phyloP scores from a whole-genome alignment of 2,797 vertebrate species.

The Thripadectes ignobilis region DNA sequence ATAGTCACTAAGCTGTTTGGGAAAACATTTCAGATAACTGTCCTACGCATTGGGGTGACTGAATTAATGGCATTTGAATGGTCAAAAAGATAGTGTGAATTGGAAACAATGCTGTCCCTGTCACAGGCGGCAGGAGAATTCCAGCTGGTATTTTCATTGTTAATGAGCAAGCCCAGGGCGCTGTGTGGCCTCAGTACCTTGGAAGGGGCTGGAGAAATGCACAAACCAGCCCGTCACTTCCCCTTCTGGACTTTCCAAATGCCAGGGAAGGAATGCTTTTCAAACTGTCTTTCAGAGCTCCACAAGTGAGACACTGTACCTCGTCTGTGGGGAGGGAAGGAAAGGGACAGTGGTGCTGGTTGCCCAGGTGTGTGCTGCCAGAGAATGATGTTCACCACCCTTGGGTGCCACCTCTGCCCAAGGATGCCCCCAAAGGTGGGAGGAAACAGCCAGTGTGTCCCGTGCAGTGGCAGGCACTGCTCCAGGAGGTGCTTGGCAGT shows the following conservation, averaged over 20 bases:
- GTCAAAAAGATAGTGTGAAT: constrained; percentile 83
- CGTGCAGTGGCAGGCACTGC: accelerated
- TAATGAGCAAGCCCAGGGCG: constrained; percentile 53
- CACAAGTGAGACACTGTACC: background rate
- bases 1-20: constrained; percentile 79
- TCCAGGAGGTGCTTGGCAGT: background rate
- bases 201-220: constrained; percentile 51
- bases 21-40: constrained; percentile 88
- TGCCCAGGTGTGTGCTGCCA: background rate
- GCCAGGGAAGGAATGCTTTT: constrained; percentile 30
- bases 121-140: constrained; percentile 69
- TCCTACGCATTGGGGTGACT: constrained; percentile 87
- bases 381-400: background rate
- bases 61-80: constrained; percentile 90
- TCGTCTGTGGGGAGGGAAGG: background rate
- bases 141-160: constrained; percentile 77
- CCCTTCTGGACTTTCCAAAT: constrained; percentile 37
- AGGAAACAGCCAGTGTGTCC: background rate
- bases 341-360: accelerated
- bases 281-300: background rate
- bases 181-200: constrained; percentile 35
- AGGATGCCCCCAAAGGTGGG: background rate
- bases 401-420: background rate
- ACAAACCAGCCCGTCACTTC: constrained; percentile 36
- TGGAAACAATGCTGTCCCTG: constrained; percentile 88